These are phyloP conservation scores for Gallinago jamesoni DNA, from an alignment of 2,113 vertebrate species.

Conservation along the genomic window DNA sequence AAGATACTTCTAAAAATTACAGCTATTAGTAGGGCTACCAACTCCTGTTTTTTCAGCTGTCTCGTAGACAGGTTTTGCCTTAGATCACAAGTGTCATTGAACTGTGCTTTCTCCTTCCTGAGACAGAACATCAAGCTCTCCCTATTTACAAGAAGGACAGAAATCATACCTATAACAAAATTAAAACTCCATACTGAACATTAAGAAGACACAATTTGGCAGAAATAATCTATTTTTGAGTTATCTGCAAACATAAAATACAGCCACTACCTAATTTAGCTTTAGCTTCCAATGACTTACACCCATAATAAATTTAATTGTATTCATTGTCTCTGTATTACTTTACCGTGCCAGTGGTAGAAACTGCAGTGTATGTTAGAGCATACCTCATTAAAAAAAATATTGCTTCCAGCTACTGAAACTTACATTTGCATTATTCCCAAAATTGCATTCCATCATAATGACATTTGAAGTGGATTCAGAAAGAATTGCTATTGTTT, in stretches of 20 bases:
- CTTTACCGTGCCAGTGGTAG: not conserved
- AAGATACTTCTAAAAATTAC: not conserved
- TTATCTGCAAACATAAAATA: not conserved
- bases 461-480: conserved; percentile 23
- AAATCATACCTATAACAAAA: not conserved
- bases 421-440: conserved; percentile 15
- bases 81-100: not conserved
- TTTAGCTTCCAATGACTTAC: not conserved
- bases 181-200: not conserved
- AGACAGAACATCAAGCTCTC: not conserved
- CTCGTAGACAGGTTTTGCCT: not conserved
- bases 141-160: not conserved
- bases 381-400: not conserved
- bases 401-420: conserved; percentile 43
- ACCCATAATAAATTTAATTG: not conserved
- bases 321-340: not conserved
- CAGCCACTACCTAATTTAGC: not conserved
- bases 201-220: not conserved
- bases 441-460: conserved; percentile 16
- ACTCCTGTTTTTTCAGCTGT: not conserved
- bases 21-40: not conserved
- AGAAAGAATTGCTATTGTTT: conserved; percentile 18
- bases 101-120: not conserved
- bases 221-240: not conserved
- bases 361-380: not conserved